Base-by-base conservation (phyloP, 2,113 vertebrate genomes). In the Grantiella picta region DNA sequence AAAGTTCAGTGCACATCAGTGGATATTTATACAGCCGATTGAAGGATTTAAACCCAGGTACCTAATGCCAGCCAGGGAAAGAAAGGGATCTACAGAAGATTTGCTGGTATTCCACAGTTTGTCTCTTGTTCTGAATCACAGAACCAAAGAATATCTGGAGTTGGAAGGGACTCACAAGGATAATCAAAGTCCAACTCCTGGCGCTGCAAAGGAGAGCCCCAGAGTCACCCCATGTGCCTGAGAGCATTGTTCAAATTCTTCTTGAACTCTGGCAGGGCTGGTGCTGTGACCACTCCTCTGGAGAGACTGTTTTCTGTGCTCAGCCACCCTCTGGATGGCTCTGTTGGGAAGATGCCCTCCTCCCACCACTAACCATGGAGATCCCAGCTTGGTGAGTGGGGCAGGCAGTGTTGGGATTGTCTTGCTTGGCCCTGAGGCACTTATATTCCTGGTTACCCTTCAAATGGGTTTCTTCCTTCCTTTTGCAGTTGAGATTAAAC, bases 11-110 rank as follows among this genome's bases (percentile, higher is more conserved):
- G 38, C 8, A 18, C 28, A 18, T 15, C 35, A 87, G 24, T 35
- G 45, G 28, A n/a, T 90, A 77, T 93, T 95, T 93, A 47, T 36
- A 65, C 71, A 94, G 22, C 75, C 82, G 57, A 65, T 17, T 11
- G 23, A 85, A 72, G 31, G 71, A 35, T 86, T 86, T 82, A 77
- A 72, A 38, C 21, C 72, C 3, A 1, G 54, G 11, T 21, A 54
- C 4, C 27, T 68, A n/a, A 40, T 80, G 21, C 25, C 40, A 49
- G 33, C 22, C 27, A 78, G 50, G 56, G 64, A 65, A 57, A 38
- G 38, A 85, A 65, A 57, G n/a, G 31, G 20, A 23, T 82, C 40
- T 82, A 28, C 20, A 61, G 68, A 81, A 91, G 47, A 15, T 68
- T 33, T 1, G 2, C 25, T 68, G 31, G 28, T 57, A 18, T 20